Evolutionary conservation across 2,888 invertebrate genomes (phyloP).

Genomic region (Arge pagana): DNA sequence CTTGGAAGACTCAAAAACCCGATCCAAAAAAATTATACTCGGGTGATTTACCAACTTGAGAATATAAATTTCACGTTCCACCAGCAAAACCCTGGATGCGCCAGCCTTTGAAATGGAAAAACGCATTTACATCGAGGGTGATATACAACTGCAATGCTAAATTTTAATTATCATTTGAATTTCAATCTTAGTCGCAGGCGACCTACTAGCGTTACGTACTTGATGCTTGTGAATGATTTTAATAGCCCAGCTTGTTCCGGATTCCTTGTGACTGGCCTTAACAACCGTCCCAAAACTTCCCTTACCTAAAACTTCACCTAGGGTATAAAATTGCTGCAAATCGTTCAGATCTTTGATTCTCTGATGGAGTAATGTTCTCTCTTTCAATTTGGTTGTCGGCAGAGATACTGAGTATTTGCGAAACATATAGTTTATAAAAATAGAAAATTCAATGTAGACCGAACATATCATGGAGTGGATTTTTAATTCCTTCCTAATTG

Average conservation of each 20-base stretch:
- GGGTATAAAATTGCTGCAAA: conserved; percentile 49
- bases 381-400: conserved; percentile 34
- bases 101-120: conserved; percentile 29
- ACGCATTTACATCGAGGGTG: not conserved
- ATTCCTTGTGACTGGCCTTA: conserved; percentile 50
- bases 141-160: not conserved
- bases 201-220: conserved; percentile 35
- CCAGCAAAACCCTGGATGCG: conserved; percentile 47
- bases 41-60: conserved; percentile 63
- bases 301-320: conserved; percentile 55
- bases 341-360: conserved; percentile 49
- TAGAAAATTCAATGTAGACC: no score
- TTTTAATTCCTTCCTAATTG: conserved; percentile 1
- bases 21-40: conserved; percentile 62
- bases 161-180: not conserved
- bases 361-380: conserved; percentile 50
- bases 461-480: conserved; percentile 1
- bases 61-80: conserved; percentile 62
- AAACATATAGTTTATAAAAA: conserved; percentile 24
- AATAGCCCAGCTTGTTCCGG: conserved; percentile 54
- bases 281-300: conserved; percentile 57
- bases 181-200: conserved; percentile 29
- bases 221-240: conserved; percentile 56
- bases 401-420: conserved; percentile 11
- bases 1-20: conserved; percentile 61